phyloP scores from a whole-genome alignment of 2,888 invertebrate species.

The Merodon equestris region DNA sequence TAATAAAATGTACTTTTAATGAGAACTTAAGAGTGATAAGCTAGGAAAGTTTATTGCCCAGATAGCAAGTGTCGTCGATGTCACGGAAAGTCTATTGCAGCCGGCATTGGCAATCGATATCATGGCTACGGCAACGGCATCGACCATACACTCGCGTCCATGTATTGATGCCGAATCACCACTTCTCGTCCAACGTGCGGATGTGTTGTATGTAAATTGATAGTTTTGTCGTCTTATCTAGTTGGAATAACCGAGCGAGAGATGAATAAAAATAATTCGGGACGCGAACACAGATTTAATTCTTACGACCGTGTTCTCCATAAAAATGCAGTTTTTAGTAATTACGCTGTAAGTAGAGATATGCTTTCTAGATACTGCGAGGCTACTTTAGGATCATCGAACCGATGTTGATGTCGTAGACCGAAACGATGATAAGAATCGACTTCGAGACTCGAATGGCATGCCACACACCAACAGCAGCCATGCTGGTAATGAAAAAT shows the following conservation, averaged over 20 bases:
- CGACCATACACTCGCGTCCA: no score
- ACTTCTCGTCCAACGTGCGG: neutral
- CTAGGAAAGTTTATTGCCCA: slow-evolving; percentile 73
- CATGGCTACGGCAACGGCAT: slow-evolving; percentile 1
- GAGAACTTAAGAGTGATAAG: slow-evolving; percentile 73
- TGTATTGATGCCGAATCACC: slow-evolving; percentile 33
- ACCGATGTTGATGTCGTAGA: no score
- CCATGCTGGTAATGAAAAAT: neutral
- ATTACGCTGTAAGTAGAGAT: neutral
- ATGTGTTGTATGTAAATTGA: slow-evolving; percentile 15
- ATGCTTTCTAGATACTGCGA: no score
- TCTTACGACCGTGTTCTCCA: neutral
- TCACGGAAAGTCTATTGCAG: slow-evolving; percentile 70
- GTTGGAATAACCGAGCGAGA: slow-evolving; percentile 14
- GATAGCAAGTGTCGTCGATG: slow-evolving; percentile 75
- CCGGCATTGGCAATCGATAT: slow-evolving; percentile 54
- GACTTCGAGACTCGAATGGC: no score
- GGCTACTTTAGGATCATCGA: no score
- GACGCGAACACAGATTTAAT: neutral
- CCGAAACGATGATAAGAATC: no score
- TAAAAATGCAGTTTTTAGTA: slow-evolving; percentile 1
- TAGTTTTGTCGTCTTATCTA: slow-evolving; percentile 42
- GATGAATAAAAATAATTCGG: slow-evolving; percentile 11
- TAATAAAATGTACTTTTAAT: slow-evolving; percentile 76
- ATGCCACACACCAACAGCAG: no score